phyloP scores from a whole-genome alignment of 2,888 invertebrate species.

The Andrena dorsata region DNA sequence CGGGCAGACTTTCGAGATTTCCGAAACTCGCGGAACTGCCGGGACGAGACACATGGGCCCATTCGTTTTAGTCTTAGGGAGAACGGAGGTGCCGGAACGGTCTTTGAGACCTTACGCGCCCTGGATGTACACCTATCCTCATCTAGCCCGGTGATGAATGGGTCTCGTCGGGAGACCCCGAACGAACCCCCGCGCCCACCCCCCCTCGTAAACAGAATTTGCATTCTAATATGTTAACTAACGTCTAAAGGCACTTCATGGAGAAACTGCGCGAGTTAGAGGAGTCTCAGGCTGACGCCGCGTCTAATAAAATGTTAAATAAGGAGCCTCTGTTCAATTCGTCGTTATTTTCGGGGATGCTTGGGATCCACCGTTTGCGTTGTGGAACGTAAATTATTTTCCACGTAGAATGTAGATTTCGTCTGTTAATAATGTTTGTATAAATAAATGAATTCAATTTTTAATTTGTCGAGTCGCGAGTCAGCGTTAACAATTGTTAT shows the following conservation, averaged over 20 bases:
- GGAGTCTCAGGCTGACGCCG: not conserved
- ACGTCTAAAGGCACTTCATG: conserved; percentile 48
- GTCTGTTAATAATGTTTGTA: no score
- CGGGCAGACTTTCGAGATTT: conserved; percentile 64
- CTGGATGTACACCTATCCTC: conserved; percentile 54
- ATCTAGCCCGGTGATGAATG: conserved; percentile 62
- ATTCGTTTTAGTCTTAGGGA: conserved; percentile 60
- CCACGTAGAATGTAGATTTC: no score
- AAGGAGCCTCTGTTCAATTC: not conserved
- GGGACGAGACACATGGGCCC: conserved; percentile 49
- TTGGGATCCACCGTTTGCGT: no score
- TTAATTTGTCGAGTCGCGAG: no score
- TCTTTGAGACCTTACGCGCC: conserved; percentile 54
- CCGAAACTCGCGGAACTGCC: conserved; percentile 46
- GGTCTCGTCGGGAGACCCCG: conserved; percentile 59
- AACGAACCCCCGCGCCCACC: conserved; percentile 35
- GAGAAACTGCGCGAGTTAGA: conserved; percentile 44
- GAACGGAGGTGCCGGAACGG: conserved; percentile 46
- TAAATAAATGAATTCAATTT: no score
- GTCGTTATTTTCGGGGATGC: not conserved
- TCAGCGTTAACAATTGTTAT: no score
- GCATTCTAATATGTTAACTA: conserved; percentile 68
- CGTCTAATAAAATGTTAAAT: conserved; percentile 35
- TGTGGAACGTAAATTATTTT: no score
- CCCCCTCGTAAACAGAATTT: conserved; percentile 66